A percentile compares a stretch with the other conserved stretches of the same genome.
These are phyloP conservation scores for Ciona savignyi DNA, from an alignment of 23 tunicate species.

Conservation along the genomic window DNA sequence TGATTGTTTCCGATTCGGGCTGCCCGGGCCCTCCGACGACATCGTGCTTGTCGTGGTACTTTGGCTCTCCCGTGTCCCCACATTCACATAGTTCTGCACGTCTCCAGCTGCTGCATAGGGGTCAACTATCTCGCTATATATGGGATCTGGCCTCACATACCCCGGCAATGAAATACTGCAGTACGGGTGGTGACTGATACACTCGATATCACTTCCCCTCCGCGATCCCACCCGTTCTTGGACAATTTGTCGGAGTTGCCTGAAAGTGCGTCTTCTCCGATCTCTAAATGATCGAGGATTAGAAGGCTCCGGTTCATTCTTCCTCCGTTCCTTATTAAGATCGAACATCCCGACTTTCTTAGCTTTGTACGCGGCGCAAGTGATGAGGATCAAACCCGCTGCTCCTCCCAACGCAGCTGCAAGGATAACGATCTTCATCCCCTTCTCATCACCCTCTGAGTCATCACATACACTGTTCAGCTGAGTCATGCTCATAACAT, in stretches of 20 bases:
- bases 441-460: neutral
- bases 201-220: neutral
- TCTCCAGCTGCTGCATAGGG: neutral
- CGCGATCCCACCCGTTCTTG: neutral
- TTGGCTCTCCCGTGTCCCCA: neutral
- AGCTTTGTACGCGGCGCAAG: neutral
- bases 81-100: neutral
- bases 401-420: neutral
- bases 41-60: neutral
- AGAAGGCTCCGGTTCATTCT: neutral
- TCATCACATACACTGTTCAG: neutral
- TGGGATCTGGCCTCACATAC: neutral
- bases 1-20: neutral
- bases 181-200: neutral
- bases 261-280: constrained; percentile 10
- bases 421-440: neutral
- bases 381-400: neutral
- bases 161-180: neutral
- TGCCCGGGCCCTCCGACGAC: neutral
- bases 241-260: neutral
- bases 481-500: neutral
- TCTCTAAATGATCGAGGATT: neutral
- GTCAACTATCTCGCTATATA: neutral
- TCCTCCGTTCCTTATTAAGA: neutral
- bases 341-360: constrained; percentile 5